Evolutionary conservation across 2,888 invertebrate genomes (phyloP), one percentile per base, ranked within the genome.

Genomic region (Orchesellides sinensis): DNA sequence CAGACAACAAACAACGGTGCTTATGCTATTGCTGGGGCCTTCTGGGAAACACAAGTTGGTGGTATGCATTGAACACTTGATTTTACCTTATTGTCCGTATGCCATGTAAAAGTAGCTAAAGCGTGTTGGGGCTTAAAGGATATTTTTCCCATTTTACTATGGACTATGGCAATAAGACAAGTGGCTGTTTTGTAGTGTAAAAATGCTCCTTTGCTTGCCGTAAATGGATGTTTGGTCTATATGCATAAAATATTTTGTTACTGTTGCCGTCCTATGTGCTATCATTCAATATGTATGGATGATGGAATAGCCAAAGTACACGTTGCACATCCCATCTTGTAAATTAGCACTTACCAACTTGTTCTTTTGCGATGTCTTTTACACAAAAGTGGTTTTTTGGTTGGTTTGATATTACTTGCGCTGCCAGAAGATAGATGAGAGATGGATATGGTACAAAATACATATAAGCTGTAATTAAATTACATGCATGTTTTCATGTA

Each of bases 81-180:
- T 72, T 73, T 47, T 73, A 45, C 32, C 49, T 61, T 70, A 72
- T 49, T n/a, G n/a, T n/a, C n/a, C n/a, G n/a, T n/a, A n/a, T n/a
- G n/a, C n/a, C n/a, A n/a, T n/a, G n/a, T n/a, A n/a, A n/a, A n/a
- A n/a, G n/a, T n/a, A n/a, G n/a, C n/a, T n/a, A n/a, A n/a, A n/a
- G n/a, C n/a, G n/a, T n/a, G n/a, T n/a, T n/a, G n/a, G n/a, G n/a
- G 10, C 19, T 32, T 35, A 61, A 35, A 61, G 61, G 52, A 52
- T 68, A 47, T 66, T 66, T 68, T 68, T 66, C 68, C 68, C 25
- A 68, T 68, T 65, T 45, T 17, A 27, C 27, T n/a, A 49, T 52
- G 47, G 19, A 25, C 14, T 35, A 12, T 10, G 12, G 2, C 56
- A 56, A 32, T 29, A 32, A 35, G 61, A 29, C 32, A 29, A 59